phyloP scores from a whole-genome alignment of 2,113 vertebrate species.

The Uria aalge region DNA sequence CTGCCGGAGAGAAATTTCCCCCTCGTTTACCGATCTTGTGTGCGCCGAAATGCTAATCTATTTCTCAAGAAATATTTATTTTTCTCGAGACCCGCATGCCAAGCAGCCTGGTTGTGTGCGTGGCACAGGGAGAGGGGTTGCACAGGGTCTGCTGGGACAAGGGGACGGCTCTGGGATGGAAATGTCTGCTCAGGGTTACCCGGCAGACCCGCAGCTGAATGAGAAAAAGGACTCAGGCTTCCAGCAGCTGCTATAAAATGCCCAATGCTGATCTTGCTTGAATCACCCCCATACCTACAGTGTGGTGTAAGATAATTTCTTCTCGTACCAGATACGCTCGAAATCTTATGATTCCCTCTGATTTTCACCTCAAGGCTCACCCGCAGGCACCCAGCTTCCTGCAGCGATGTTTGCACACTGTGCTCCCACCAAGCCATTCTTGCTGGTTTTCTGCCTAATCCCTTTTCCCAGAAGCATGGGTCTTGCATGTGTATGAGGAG shows the following conservation, averaged over 20 bases:
- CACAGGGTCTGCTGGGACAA: background rate
- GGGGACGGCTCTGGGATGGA: background rate
- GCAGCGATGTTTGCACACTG: background rate
- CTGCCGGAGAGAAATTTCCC: too few species aligned
- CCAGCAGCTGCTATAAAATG: background rate
- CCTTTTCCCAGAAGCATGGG: background rate
- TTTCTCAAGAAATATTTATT: background rate
- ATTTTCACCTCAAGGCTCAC: background rate
- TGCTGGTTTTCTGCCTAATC: background rate
- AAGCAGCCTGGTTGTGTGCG: background rate
- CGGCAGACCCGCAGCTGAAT: background rate
- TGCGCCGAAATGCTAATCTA: too few species aligned
- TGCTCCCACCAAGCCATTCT: background rate
- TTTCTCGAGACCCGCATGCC: background rate
- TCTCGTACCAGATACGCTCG: fast-evolving
- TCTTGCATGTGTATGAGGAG: background rate
- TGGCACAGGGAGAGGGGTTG: too few species aligned
- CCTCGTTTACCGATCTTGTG: fast-evolving
- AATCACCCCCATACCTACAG: fast-evolving
- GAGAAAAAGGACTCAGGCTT: background rate
- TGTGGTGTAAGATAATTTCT: fast-evolving
- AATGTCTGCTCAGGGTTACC: background rate
- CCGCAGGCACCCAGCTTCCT: fast-evolving
- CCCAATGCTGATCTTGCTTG: background rate
- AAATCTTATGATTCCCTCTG: fast-evolving